Evolutionary conservation across 2,113 vertebrate species (phyloP).

Genomic region (Melanerpes aurifrons): DNA sequence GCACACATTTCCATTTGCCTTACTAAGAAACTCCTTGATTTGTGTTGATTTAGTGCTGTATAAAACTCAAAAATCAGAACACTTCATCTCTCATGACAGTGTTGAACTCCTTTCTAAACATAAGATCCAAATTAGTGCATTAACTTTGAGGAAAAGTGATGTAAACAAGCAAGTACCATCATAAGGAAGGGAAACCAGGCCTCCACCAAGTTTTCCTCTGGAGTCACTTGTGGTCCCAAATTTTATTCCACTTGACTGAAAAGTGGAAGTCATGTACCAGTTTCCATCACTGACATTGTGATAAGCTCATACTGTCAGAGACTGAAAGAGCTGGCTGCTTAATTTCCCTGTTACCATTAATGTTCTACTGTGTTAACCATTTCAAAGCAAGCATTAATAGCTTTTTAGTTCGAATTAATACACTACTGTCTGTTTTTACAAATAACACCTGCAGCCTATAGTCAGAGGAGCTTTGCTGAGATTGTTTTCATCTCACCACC

Average conservation of each 20-base stretch:
- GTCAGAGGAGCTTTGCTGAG: background rate
- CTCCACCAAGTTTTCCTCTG: background rate
- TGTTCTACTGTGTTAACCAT: background rate
- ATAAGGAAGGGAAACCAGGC: background rate
- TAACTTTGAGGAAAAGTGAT: background rate
- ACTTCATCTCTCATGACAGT: background rate
- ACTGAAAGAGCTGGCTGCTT: slow-evolving; percentile 6
- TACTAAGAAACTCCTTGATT: background rate
- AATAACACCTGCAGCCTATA: background rate
- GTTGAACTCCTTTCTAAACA: background rate
- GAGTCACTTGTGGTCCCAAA: background rate
- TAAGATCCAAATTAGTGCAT: background rate
- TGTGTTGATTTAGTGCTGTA: background rate
- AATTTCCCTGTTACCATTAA: background rate
- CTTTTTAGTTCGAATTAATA: background rate
- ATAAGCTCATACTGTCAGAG: background rate
- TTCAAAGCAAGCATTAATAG: background rate
- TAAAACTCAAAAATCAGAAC: background rate
- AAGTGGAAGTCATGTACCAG: background rate
- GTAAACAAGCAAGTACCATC: background rate
- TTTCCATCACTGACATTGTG: background rate
- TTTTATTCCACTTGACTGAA: slow-evolving; percentile 4
- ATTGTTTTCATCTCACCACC: background rate
- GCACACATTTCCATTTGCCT: background rate
- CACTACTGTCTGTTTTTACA: background rate